Evolutionary conservation across 37 sponge, comb jelly and placozoan species (phyloP), one percentile per base, ranked within the genome.

Genomic region (Sycon ciliatum): DNA sequence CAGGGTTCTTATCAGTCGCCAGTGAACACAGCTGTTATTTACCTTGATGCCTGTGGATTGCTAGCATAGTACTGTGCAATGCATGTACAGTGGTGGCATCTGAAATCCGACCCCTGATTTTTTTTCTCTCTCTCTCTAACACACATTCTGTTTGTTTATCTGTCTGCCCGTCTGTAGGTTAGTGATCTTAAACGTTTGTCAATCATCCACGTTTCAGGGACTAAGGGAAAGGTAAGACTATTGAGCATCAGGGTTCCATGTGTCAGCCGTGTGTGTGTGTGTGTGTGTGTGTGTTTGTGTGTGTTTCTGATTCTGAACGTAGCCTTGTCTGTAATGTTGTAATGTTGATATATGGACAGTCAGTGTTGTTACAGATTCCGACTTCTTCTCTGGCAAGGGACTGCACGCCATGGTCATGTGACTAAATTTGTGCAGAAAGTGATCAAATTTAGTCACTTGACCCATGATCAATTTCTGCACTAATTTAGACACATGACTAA

Each of bases 151-250:
- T 57, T 22, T 20, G 52, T n/a, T 9, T 38, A 18, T 40, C 56
- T 53, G 32, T 3, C 1, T 1, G 26, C 16, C 20, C 31, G 1
- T 30, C 16, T 24, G n/a, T 37, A 86, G 87, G 74, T 68, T 2
- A 68, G 37, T 0, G 72, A 84, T 16, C 33, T 86, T 38, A 70
- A 83, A 34, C 60, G 53, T 6, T 69, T 91, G 38, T 71, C 81
- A 36, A 72, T 79, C 1, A 78, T 91, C 16, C 92, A 91, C 57
- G 78, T 91, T 18, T 56, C 84, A 23, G 92, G 92, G 35, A 91
- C 92, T 7, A 86, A 91, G 67, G 92, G 92, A 69, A 91, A 91
- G 77, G 88, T 87, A 34, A 29, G 67, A n/a, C n/a, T n/a, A n/a
- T n/a, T n/a, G n/a, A n/a, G n/a, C n/a, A n/a, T n/a, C n/a, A n/a